phyloP scores from a whole-genome alignment of 2,113 vertebrate genomes.

The Actenoides lindsayi region DNA sequence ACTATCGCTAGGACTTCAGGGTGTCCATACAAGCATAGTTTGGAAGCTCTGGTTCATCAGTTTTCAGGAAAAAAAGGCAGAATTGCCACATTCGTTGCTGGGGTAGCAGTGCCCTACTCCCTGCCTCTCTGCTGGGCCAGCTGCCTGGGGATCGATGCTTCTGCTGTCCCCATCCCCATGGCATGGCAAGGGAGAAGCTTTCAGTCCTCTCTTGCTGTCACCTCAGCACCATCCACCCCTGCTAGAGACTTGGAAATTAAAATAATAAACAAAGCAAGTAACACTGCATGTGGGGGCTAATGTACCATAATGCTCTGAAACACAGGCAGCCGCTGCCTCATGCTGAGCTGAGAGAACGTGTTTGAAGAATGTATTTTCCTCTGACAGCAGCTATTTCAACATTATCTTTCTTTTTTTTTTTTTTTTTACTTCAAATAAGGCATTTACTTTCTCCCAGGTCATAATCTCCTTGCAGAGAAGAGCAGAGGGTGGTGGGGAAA shows the following conservation, averaged over 20 bases:
- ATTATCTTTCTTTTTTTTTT: background rate
- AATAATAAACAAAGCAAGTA: constrained; percentile 57
- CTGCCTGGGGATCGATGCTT: rapidly evolving
- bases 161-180: rapidly evolving
- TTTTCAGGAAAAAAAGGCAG: background rate
- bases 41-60: background rate
- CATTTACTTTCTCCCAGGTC: constrained; percentile 37
- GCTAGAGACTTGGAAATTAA: constrained; percentile 43
- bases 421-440: constrained; percentile 38
- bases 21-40: background rate
- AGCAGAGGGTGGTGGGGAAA: background rate
- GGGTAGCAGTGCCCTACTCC: background rate
- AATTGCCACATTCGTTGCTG: background rate
- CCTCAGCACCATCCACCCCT: background rate
- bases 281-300: background rate
- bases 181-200: background rate
- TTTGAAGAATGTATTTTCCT: constrained; percentile 36
- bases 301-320: constrained; percentile 39
- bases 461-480: constrained; percentile 22
- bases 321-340: constrained; percentile 7
- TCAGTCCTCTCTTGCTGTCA: background rate
- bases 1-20: rapidly evolving
- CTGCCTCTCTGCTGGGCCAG: rapidly evolving
- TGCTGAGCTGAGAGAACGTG: background rate
- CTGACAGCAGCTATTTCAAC: constrained; percentile 65